Evolutionary conservation across 1,140 invertebrate species (phyloP).

Genomic region (Saccostrea glomerata): DNA sequence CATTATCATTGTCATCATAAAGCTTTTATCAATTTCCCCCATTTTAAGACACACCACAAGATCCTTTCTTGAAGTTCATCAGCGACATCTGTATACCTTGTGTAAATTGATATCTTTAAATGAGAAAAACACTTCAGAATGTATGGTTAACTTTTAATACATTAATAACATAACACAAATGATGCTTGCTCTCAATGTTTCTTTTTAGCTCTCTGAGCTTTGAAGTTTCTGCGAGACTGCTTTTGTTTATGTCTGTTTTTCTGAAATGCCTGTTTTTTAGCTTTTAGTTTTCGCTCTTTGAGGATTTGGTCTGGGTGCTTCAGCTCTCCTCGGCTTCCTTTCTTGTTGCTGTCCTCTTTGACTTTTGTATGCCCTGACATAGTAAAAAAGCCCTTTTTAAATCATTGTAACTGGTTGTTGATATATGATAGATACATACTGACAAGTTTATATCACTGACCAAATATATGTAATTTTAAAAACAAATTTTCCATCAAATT

Average conservation of each 20-base stretch:
- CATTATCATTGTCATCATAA: too few species aligned
- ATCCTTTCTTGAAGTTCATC: too few species aligned
- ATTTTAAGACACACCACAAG: too few species aligned
- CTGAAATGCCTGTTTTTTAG: slow-evolving; percentile 79
- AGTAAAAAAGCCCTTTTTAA: too few species aligned
- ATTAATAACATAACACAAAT: background rate
- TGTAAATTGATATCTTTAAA: background rate
- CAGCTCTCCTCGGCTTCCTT: slow-evolving; percentile 78
- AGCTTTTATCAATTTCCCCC: too few species aligned
- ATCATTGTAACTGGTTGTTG: too few species aligned
- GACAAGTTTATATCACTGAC: too few species aligned
- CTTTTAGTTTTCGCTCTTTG: slow-evolving; percentile 83
- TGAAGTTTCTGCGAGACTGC: slow-evolving; percentile 58
- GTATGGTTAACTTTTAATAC: background rate
- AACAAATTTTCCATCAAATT: too few species aligned
- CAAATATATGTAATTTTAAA: too few species aligned
- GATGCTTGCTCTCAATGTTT: slow-evolving; percentile 17
- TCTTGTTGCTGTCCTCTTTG: slow-evolving; percentile 77
- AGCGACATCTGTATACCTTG: too few species aligned
- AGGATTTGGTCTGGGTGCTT: slow-evolving; percentile 85
- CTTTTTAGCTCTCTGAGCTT: slow-evolving; percentile 50
- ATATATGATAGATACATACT: too few species aligned
- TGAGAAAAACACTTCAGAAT: background rate
- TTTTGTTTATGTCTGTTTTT: slow-evolving; percentile 75
- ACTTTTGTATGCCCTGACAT: slow-evolving; percentile 71